phyloP scores from a whole-genome alignment of 2,113 vertebrate genomes.

The Pachycephala philippinensis region DNA sequence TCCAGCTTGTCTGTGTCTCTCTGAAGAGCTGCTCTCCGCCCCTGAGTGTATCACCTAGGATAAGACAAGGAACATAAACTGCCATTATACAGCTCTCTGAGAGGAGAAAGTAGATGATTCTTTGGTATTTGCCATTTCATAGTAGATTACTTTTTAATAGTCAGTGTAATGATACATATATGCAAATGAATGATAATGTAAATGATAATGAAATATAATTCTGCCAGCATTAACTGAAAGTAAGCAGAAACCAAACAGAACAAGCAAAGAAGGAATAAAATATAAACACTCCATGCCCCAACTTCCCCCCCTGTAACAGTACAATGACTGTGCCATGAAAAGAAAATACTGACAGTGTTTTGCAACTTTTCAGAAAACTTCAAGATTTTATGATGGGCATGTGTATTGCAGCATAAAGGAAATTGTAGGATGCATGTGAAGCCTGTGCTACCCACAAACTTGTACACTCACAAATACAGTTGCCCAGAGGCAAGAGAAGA shows the following conservation, averaged over 20 bases:
- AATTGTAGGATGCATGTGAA: neutral
- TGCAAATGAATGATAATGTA: neutral
- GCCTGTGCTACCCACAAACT: neutral
- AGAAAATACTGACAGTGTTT: neutral
- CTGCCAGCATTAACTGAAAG: neutral
- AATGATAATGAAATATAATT: neutral
- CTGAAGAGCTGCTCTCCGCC: neutral
- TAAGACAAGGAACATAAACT: neutral
- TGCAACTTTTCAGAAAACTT: neutral
- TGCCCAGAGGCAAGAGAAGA: neutral
- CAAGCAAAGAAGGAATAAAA: neutral
- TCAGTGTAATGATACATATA: neutral
- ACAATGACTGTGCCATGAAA: neutral
- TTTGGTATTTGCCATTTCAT: neutral
- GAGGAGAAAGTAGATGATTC: neutral
- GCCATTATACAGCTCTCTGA: neutral
- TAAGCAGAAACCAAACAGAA: neutral
- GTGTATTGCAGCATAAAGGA: neutral
- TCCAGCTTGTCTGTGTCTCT: neutral
- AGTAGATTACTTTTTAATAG: neutral
- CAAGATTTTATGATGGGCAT: neutral
- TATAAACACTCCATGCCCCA: neutral
- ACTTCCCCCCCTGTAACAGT: neutral
- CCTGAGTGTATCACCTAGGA: neutral
- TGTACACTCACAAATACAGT: neutral